Base-by-base conservation (phyloP, 2,888 invertebrate genomes). In the Bimastos eiseni region DNA sequence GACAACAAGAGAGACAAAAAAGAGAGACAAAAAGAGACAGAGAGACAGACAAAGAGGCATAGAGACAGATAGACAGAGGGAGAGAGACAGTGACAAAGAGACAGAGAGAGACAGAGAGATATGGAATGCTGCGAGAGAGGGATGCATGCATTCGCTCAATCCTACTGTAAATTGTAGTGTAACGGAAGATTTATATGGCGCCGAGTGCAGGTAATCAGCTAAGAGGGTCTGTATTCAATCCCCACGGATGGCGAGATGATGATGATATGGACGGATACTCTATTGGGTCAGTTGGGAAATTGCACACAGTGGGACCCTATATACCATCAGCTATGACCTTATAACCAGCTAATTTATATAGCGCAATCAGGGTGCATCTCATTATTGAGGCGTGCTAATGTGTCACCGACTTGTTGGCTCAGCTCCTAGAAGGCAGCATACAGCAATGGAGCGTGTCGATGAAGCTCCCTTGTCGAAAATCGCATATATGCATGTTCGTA, bases 151-250 rank as follows among this genome's bases (percentile, higher is more conserved):
- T 44, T 19, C 19, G 13, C 11, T n/a, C 70, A n/a, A 70, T 70
- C n/a, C 30, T 70, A n/a, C 8, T n/a, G 70, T 70, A 70, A 70
- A n/a, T n/a, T 70, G 70, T 70, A 70, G n/a, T 70, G 70, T 70
- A 70, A 70, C 8, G 0, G 70, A 70, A n/a, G 70, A 70, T 70
- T 70, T 70, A 70, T 70, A n/a, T n/a, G 30, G 70, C 70, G 70
- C n/a, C n/a, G 70, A n/a, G n/a, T n/a, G 70, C 70, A 70, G 70
- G 70, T n/a, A 70, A 70, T 70, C 70, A n/a, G 70, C 70, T 70
- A 70, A 70, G 70, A 70, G 70, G 70, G 49, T 70, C 70, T 70
- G 70, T 70, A 70, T 70, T 70, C n/a, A 70, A 70, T 70, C 70
- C n/a, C 70, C n/a, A n/a, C n/a, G 70, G 70, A 70, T 30, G 30